Evolutionary conservation across 2,113 vertebrate species (phyloP).

Genomic region (Corydoras sp.): DNA sequence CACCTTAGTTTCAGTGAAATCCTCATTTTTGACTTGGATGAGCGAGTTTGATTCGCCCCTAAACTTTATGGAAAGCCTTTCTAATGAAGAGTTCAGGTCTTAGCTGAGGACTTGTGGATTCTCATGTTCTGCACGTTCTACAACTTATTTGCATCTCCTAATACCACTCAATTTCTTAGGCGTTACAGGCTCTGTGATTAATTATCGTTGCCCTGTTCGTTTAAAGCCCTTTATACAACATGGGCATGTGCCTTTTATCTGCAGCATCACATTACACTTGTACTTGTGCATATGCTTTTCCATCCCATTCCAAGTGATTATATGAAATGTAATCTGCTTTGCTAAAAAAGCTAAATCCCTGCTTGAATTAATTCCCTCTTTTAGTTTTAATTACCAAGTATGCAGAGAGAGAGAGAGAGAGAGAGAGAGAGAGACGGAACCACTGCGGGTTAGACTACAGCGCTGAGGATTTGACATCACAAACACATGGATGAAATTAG

Average conservation of each 20-base stretch:
- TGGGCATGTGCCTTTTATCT: constrained; percentile 4
- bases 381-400: neutral
- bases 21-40: no score
- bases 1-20: no score
- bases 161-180: neutral
- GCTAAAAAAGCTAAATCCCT: neutral
- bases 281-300: no score
- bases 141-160: neutral
- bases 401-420: neutral
- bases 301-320: neutral
- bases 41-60: no score
- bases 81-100: no score
- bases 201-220: constrained; percentile 2
- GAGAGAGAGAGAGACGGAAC: neutral
- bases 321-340: neutral
- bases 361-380: neutral
- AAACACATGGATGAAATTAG: no score
- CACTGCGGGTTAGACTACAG: neutral
- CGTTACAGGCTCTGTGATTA: constrained; percentile 15
- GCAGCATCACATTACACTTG: no score
- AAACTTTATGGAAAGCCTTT: no score
- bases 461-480: no score
- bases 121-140: no score
- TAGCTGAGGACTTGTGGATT: no score
- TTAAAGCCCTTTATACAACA: constrained; percentile 2